Conservation (phyloP, 2,888 invertebrate species). For the Caenorhabditis doughertyi region DNA sequence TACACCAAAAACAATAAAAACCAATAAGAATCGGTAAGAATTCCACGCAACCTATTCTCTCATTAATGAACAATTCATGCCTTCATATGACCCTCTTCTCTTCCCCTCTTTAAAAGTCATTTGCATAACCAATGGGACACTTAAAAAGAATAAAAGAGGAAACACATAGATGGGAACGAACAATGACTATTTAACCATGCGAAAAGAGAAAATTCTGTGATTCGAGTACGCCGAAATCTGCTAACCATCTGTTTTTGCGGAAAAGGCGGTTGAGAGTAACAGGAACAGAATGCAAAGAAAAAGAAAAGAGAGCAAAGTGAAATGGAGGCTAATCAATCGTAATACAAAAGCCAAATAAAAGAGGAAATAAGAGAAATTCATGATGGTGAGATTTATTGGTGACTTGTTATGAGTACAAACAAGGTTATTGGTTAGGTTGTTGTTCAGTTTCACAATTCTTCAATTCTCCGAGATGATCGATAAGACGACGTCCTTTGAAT, state of each 20-base stretch:
- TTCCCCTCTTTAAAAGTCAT: slow-evolving; percentile 23
- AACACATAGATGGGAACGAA: neutral
- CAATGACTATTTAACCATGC: slow-evolving; percentile 31
- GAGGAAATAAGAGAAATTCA: neutral
- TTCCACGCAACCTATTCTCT: neutral
- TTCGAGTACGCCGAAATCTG: slow-evolving; percentile 16
- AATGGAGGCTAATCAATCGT: slow-evolving; percentile 58
- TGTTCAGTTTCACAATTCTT: slow-evolving; percentile 1
- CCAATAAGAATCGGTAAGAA: neutral
- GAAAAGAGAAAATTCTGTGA: neutral
- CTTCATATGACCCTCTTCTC: slow-evolving; percentile 14
- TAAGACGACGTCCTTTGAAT: slow-evolving; percentile 40
- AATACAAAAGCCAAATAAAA: slow-evolving; percentile 45
- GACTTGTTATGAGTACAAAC: neutral
- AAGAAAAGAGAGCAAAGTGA: slow-evolving; percentile 25
- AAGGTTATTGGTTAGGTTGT: neutral
- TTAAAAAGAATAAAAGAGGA: slow-evolving; percentile 19
- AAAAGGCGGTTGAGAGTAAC: neutral
- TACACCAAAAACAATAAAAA: too few species aligned
- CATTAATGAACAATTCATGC: neutral
- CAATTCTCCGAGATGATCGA: slow-evolving; percentile 31
- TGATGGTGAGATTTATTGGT: slow-evolving; percentile 23
- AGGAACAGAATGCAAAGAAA: neutral
- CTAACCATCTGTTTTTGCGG: slow-evolving; percentile 50
- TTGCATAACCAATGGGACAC: slow-evolving; percentile 50